Conservation (phyloP, 2,888 invertebrate species). For the Leptopilina syphax region DNA sequence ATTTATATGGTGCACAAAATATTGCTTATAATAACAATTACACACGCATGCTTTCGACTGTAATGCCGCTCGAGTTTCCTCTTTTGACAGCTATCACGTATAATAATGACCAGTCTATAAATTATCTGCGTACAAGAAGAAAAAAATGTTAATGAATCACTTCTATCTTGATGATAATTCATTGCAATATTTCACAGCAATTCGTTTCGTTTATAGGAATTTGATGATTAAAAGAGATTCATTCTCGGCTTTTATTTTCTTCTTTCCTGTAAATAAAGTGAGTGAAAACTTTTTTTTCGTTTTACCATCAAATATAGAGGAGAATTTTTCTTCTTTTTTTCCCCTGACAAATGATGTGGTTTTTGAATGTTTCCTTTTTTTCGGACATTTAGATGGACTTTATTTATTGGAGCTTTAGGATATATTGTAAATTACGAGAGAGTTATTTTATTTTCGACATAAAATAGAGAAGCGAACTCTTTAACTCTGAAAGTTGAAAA, state of each 20-base stretch:
- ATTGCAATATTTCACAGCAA: background rate
- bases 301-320: background rate
- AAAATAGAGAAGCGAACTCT: no score
- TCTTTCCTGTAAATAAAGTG: background rate
- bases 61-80: constrained; percentile 70
- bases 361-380: background rate
- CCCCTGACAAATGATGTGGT: background rate
- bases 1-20: constrained; percentile 29
- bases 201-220: background rate
- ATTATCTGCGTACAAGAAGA: constrained; percentile 40
- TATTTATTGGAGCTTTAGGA: constrained; percentile 18
- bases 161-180: background rate
- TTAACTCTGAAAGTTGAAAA: no score
- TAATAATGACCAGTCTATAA: constrained; percentile 61
- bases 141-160: constrained; percentile 32
- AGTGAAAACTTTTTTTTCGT: background rate
- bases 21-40: constrained; percentile 13
- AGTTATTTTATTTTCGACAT: background rate
- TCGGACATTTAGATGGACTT: background rate
- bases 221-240: background rate
- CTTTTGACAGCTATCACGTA: constrained; percentile 59
- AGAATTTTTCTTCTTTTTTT: background rate
- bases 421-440: background rate
- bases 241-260: background rate
- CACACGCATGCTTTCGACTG: constrained; percentile 62